Conservation (phyloP, 2,888 invertebrate genomes). For the Liopterus haemorrhoidalis region DNA sequence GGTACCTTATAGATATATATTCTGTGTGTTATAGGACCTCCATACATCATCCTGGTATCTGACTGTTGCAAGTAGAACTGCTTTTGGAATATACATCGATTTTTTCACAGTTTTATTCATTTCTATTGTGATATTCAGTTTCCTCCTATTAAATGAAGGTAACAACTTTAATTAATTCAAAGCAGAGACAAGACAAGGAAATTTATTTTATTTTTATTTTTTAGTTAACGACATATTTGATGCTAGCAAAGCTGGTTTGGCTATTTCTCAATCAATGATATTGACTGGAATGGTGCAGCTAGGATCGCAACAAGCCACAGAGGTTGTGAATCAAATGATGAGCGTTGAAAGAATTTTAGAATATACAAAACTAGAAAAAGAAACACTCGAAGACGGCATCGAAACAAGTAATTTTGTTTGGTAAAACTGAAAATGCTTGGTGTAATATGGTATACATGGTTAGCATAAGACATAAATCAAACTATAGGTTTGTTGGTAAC, state of each 20-base stretch:
- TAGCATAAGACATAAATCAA: no score
- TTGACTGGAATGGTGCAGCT: conserved; percentile 73
- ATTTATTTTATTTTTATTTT: background rate
- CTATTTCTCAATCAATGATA: conserved; percentile 62
- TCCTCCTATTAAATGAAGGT: conserved; percentile 52
- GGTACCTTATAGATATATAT: no score
- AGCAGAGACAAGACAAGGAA: no score
- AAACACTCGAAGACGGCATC: no score
- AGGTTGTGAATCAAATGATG: conserved; percentile 64
- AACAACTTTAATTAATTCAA: background rate
- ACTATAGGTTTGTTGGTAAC: no score
- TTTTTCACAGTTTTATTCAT: conserved; percentile 56
- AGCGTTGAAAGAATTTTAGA: conserved; percentile 73
- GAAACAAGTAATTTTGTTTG: no score
- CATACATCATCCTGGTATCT: conserved; percentile 62
- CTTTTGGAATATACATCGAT: conserved; percentile 62
- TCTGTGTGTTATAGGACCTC: conserved; percentile 48
- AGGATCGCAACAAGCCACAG: conserved; percentile 69
- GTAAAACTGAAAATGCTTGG: no score
- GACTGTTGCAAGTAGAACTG: conserved; percentile 55
- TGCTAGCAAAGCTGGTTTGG: conserved; percentile 59
- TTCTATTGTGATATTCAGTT: conserved; percentile 55
- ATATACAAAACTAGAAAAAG: conserved; percentile 65
- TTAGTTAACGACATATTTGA: conserved; percentile 37
- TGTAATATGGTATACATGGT: no score